These are phyloP conservation scores for Platygyra sinensis DNA, from an alignment of 64 coral and sea anemone species.

Conservation along the genomic window DNA sequence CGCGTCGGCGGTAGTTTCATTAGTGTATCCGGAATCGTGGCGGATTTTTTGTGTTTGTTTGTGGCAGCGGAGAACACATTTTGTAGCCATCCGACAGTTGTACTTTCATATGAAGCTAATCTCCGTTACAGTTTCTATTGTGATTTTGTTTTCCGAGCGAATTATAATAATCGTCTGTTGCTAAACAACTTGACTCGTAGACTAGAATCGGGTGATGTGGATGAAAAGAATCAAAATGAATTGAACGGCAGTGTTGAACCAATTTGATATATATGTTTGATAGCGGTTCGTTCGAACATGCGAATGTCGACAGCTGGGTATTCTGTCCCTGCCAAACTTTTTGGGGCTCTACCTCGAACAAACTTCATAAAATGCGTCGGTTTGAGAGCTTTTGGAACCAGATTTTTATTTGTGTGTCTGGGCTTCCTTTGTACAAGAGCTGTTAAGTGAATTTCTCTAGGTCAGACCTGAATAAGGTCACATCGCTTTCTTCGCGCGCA, in stretches of 20 bases:
- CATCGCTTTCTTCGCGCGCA: slow-evolving; percentile 25
- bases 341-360: neutral
- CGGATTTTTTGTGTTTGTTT: slow-evolving; percentile 14
- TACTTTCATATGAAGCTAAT: neutral
- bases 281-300: slow-evolving; percentile 23
- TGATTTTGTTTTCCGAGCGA: slow-evolving; percentile 3
- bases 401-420: neutral
- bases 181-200: slow-evolving; percentile 15
- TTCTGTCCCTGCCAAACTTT: neutral
- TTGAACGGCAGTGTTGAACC: neutral
- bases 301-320: slow-evolving; percentile 3
- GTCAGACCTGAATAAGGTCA: slow-evolving; percentile 9
- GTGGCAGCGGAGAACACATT: neutral
- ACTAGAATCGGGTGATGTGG: slow-evolving; percentile 10
- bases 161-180: slow-evolving; percentile 32
- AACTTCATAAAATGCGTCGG: slow-evolving; percentile 2
- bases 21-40: slow-evolving; percentile 5
- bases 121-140: slow-evolving; percentile 34
- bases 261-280: slow-evolving; percentile 11
- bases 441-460: neutral
- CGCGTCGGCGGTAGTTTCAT: slow-evolving; percentile 1
- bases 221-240: neutral
- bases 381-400: neutral
- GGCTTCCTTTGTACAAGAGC: neutral
- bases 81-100: neutral